Evolutionary conservation across 2,888 invertebrate species (phyloP), one percentile per base, ranked within the genome.

Genomic region (Drosophila hamatofila): DNA sequence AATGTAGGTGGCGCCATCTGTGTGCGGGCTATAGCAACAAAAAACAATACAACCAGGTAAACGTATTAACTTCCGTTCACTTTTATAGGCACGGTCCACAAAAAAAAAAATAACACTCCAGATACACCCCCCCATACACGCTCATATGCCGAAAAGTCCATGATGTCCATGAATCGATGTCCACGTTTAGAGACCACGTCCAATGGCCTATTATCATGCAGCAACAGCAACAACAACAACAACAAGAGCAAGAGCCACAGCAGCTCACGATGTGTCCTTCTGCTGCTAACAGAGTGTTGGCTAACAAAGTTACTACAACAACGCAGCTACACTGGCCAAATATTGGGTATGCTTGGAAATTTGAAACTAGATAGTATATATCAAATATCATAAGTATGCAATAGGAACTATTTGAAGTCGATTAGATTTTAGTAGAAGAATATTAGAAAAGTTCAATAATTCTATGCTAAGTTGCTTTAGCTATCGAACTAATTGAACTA

Each of bases 51-150:
- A 57, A 44, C 55, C 62, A 81, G 79, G 80, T 89, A 89, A 89
- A 89, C 83, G 88, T 82, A 87, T 89, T 86, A 89, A 89, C 89
- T 86, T 89, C 86, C 89, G 88, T 79, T 85, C 84, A 80, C 76
- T 81, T 88, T 87, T 81, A 86, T 83, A 66, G 84, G 66, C 78
- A 56, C 56, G 70, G 46, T 46, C 70, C 49, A 33, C 18, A 46
- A 71, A 64, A 68, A 48, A 73, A 55, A 60, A 64, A 64, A 44
- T 73, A 56, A 59, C 18, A 27, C 60, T 59, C 23, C 57, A 48
- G 49, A 41, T 35, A 46, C 21, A 49, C 49, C 2, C n/a, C 8
- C 37, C 16, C 64, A 64, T 39, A 70, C 35, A 57, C 39, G 33
- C 42, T 54, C 60, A 35, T 41, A 66, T 76, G 67, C 49, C 75